These are phyloP conservation scores for Drosophila parthenogenetica DNA, from an alignment of 2,888 invertebrate species.

Conservation along the genomic window DNA sequence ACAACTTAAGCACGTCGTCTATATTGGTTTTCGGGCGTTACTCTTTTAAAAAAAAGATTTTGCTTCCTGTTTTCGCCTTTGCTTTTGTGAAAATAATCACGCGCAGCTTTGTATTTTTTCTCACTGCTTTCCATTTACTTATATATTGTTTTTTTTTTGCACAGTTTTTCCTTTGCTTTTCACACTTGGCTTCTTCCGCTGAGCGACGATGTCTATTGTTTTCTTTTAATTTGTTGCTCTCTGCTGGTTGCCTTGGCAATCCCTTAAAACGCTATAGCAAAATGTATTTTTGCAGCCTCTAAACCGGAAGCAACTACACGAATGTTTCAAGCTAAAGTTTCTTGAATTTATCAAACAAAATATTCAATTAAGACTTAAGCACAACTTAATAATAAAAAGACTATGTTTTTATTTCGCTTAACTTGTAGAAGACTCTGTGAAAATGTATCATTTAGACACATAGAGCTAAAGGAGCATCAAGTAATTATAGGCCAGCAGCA, in stretches of 20 bases:
- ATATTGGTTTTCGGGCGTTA: slow-evolving; percentile 76
- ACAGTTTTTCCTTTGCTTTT: slow-evolving; percentile 70
- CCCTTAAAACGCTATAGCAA: slow-evolving; percentile 24
- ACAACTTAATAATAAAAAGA: neutral
- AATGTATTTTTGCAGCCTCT: neutral
- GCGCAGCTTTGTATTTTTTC: slow-evolving; percentile 67
- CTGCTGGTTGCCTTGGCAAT: slow-evolving; percentile 24
- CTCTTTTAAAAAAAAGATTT: slow-evolving; percentile 57
- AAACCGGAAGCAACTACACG: slow-evolving; percentile 20
- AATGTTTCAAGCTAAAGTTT: slow-evolving; percentile 10
- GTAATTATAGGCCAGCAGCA: too few relatives aligned
- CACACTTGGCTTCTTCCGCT: slow-evolving; percentile 77
- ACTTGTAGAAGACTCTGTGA: too few relatives aligned
- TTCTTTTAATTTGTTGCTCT: slow-evolving; percentile 75
- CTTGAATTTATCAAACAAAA: neutral
- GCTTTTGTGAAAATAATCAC: slow-evolving; percentile 78
- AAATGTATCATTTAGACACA: too few relatives aligned
- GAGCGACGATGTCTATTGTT: slow-evolving; percentile 62
- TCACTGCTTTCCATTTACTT: neutral
- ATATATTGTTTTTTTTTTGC: slow-evolving; percentile 13
- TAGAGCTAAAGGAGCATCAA: too few relatives aligned
- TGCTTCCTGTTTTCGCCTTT: slow-evolving; percentile 67
- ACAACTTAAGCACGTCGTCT: slow-evolving; percentile 80
- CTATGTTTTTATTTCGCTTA: too few relatives aligned
- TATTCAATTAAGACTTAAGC: neutral